Base-by-base conservation (phyloP, 2,888 invertebrate species). In the Leptinotarsa haldemani region DNA sequence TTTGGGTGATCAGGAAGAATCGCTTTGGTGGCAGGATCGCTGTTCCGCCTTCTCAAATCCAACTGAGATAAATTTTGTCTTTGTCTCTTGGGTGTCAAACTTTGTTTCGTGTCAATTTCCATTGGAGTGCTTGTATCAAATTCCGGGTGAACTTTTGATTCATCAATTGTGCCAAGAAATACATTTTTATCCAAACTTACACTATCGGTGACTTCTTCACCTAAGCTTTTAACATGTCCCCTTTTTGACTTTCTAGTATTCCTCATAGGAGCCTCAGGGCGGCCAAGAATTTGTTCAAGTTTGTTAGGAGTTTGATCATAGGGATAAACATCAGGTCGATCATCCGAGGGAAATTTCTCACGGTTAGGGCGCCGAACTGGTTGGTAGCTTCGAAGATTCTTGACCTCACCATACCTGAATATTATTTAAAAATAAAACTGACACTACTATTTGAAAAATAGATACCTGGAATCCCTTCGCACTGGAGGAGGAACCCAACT, bases 11-110 rank as follows among this genome's bases (percentile, higher is more conserved):
- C 84, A 64, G 80, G 83, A 76, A 86, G 83, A 77, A 83, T 83
- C 50, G 88, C 84, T 85, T 90, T 90, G 1, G 91, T 90, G 1
- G 92, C 91, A 0, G 94, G 94, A 88, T 94, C 94, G 2, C 94
- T 94, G 87, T 94, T 94, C 76, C 94, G 88, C 25, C 94, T 89
- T 48, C 92, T 89, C 72, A 94, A 86, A 79, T 90, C 90, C 71
- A 90, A 85, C 30, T 82, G 71, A 84, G 81, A 78, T 47, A 83
- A 74, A 74, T 83, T 82, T 63, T 82, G 83, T 16, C 83, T 70
- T 76, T 84, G 83, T 7, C 89, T 86, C 81, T 88, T 89, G 16
- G 86, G 86, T 15, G 86, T 84, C 58, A 82, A 74, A 40, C 66
- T 71, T 64, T 75, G 75, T 47, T 75, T 77, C 12, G 48, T 52